Base-by-base conservation (phyloP, 2,113 vertebrate species). In the Erpornis zantholeuca region DNA sequence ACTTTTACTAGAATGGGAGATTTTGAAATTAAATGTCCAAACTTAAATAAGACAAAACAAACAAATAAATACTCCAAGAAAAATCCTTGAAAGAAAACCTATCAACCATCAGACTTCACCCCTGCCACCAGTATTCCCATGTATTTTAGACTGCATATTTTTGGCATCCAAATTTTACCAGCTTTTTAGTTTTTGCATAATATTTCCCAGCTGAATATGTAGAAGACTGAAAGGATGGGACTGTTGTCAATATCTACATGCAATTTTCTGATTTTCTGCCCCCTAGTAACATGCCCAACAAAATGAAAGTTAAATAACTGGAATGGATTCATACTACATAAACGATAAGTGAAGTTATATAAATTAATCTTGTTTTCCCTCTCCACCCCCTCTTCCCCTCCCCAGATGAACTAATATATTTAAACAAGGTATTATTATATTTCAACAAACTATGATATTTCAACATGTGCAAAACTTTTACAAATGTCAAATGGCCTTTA, bases 51-150 rank as follows among this genome's bases (percentile, higher is more conserved):
- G 19, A 59, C 10, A 77, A 65, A 54, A 33, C 15, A 75, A 66
- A 42, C 4, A 54, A 59, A 57, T 12, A n/a, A 49, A 27, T 7
- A 9, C 5, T 88, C 2, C 10, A 61, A 60, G 4, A 45, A 65
- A 50, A 79, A 61, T 12, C 4, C 10, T 64, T 90, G 33, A 44
- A 61, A 59, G 8, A 75, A 75, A 45, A 44, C 2, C 4, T 61
- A 9, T 40, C 29, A 42, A 6, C 5, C 0, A 0, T 13, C 9
- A 50, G 21, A 27, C 9, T 15, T 4, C 15, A 2, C 4, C 9
- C 5, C 4, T 2, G 0, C 24, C 22, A 35, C 4, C 15, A 21
- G 2, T 59, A 44, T 50, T 44, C 6, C 17, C 6, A 15, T 22
- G n/a, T 70, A n/a, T 22, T 57, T 81, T 47, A 14, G 21, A 17